A percentile compares a stretch with the other conserved stretches of the same genome.
Conservation (phyloP, 2,888 invertebrate genomes). For the Ophioninae sp. region DNA sequence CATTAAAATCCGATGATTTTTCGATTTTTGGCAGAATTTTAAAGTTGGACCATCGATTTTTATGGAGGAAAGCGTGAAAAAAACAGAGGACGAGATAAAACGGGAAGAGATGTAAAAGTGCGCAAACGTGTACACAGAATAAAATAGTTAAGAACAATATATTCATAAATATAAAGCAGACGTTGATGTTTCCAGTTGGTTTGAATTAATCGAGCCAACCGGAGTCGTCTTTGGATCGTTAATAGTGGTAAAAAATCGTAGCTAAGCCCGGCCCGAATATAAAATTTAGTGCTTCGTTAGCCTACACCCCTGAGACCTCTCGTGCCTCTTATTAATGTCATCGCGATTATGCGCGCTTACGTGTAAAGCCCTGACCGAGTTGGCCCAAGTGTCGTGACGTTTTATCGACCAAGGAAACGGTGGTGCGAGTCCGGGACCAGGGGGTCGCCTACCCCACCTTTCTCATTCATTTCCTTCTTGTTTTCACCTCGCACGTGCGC, state of each 20-base stretch:
- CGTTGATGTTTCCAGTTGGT: not conserved
- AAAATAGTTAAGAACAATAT: too few relatives aligned
- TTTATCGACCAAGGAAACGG: conserved; percentile 71
- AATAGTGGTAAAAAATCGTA: not conserved
- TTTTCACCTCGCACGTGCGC: not conserved
- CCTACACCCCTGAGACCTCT: not conserved
- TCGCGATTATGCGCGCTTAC: conserved; percentile 12
- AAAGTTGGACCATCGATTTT: too few relatives aligned
- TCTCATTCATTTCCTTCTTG: not conserved
- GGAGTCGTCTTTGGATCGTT: not conserved
- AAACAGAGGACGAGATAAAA: too few relatives aligned
- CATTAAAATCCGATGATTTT: too few relatives aligned
- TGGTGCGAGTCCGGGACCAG: conserved; percentile 59
- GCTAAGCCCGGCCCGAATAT: not conserved
- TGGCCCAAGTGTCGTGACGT: conserved; percentile 64
- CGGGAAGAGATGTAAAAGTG: too few relatives aligned
- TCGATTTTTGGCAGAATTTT: too few relatives aligned
- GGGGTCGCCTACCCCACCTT: not conserved
- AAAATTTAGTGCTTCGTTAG: conserved; percentile 9
- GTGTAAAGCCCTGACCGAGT: conserved; percentile 70
- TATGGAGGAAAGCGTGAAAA: too few relatives aligned
- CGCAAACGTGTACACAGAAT: too few relatives aligned
- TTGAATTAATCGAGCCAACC: not conserved
- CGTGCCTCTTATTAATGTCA: conserved; percentile 11
- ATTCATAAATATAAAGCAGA: not conserved